Percentiles rank a stretch among this genome's conserved stretches.
Evolutionary conservation across 2,797 vertebrate species (phyloP).

Genomic region (Psittacula echo): DNA sequence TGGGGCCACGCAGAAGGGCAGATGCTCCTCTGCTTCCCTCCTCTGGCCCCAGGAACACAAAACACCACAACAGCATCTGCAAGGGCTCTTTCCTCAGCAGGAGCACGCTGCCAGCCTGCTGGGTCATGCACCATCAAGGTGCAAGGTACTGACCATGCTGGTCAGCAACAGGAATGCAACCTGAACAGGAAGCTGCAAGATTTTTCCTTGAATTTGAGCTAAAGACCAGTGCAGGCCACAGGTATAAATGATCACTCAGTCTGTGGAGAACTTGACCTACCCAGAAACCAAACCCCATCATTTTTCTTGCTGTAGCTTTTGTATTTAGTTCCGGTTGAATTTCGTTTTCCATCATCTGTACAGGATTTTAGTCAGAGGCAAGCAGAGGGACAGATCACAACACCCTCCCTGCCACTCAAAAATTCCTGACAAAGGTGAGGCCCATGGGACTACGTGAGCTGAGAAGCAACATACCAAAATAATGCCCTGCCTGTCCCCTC

Average conservation of each 20-base stretch:
- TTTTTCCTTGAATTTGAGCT: neutral
- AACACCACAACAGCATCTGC: neutral
- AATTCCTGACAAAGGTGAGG: slow-evolving; percentile 49
- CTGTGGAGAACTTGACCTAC: neutral
- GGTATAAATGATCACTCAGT: rapidly evolving
- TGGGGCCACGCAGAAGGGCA: neutral
- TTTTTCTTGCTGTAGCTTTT: neutral
- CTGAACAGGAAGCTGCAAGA: neutral
- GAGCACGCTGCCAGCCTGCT: neutral
- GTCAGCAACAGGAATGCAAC: neutral
- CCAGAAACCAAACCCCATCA: neutral
- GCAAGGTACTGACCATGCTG: neutral
- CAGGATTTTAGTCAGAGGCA: neutral
- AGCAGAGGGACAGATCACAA: neutral
- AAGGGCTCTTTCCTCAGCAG: neutral
- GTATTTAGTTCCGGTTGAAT: neutral
- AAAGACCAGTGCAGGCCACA: neutral
- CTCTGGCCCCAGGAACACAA: neutral
- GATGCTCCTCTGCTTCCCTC: neutral
- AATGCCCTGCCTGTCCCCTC: slow-evolving; percentile 10
- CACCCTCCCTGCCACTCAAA: slow-evolving; percentile 3
- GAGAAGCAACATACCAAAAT: slow-evolving; percentile 21
- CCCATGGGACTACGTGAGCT: neutral
- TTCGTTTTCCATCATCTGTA: neutral
- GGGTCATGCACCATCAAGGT: rapidly evolving